Evolutionary conservation across 2,113 vertebrate species (phyloP).

Genomic region (Peromyscus californicus): DNA sequence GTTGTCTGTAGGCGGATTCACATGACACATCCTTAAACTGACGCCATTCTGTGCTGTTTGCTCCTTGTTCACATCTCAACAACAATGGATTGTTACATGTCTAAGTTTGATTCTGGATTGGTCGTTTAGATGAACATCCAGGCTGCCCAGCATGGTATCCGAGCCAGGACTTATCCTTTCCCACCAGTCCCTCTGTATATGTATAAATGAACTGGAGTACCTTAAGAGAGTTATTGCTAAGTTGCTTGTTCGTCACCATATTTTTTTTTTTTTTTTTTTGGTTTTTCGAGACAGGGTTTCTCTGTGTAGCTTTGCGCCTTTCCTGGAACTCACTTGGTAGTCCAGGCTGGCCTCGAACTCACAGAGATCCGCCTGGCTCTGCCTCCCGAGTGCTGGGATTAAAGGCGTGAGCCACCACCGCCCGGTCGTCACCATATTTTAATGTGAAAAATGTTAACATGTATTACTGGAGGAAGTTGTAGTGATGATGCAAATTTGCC

Average conservation of each 20-base stretch:
- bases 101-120: conserved; percentile 38
- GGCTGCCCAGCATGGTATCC: neutral
- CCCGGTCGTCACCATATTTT: conserved; percentile 36
- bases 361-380: too few relatives aligned
- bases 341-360: too few relatives aligned
- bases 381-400: too few relatives aligned
- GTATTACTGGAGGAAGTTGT: conserved; percentile 17
- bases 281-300: too few relatives aligned
- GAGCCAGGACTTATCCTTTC: neutral
- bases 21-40: conserved; percentile 72
- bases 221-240: conserved; percentile 1
- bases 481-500: conserved; percentile 16
- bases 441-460: conserved; percentile 35
- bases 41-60: conserved; percentile 61
- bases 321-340: too few relatives aligned
- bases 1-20: conserved; percentile 72
- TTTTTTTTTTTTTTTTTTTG: too few relatives aligned
- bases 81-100: conserved; percentile 30
- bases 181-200: neutral
- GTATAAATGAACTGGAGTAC: neutral
- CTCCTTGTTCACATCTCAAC: conserved; percentile 38
- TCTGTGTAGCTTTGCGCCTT: too few relatives aligned
- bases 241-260: neutral
- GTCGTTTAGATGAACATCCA: neutral
- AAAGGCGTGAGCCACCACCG: too few relatives aligned